Percentiles rank a stretch among this genome's conserved stretches.
Evolutionary conservation across 2,888 invertebrate genomes (phyloP).

Genomic region (Drosophila subquinaria): DNA sequence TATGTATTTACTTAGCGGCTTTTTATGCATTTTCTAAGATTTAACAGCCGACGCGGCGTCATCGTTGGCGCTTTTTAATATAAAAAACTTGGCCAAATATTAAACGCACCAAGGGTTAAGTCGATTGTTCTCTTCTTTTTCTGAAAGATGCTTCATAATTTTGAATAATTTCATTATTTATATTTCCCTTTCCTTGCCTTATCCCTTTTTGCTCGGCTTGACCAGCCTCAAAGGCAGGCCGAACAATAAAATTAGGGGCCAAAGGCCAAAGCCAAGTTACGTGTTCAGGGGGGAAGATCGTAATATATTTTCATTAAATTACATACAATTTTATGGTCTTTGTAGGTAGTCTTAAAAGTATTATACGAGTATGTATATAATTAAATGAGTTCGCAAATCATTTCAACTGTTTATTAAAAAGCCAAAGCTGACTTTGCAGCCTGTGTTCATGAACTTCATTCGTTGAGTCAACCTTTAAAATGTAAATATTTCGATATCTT

Average conservation of each 20-base stretch:
- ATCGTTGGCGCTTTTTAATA: conserved; percentile 39
- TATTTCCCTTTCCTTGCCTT: conserved; percentile 28
- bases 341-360: conserved; percentile 32
- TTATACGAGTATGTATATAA: conserved; percentile 39
- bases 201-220: conserved; percentile 16
- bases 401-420: conserved; percentile 2
- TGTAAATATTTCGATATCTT: no score
- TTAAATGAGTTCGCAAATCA: conserved; percentile 55
- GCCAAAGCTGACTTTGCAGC: no score
- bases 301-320: conserved; percentile 78
- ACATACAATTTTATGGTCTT: conserved; percentile 63
- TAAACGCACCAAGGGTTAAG: conserved; percentile 68
- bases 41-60: conserved; percentile 44
- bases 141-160: conserved; percentile 65
- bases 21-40: conserved; percentile 73
- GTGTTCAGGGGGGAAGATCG: conserved; percentile 1
- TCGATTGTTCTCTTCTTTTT: neutral
- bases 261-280: neutral
- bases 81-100: conserved; percentile 72
- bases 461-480: no score
- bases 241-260: conserved; percentile 67
- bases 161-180: conserved; percentile 74
- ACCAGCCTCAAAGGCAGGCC: conserved; percentile 55
- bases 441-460: no score
- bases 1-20: conserved; percentile 70